Percentiles rank a stretch among this genome's conserved stretches.
phyloP scores from a whole-genome alignment of 2,797 vertebrate genomes.

The Anomalospiza imberbis region DNA sequence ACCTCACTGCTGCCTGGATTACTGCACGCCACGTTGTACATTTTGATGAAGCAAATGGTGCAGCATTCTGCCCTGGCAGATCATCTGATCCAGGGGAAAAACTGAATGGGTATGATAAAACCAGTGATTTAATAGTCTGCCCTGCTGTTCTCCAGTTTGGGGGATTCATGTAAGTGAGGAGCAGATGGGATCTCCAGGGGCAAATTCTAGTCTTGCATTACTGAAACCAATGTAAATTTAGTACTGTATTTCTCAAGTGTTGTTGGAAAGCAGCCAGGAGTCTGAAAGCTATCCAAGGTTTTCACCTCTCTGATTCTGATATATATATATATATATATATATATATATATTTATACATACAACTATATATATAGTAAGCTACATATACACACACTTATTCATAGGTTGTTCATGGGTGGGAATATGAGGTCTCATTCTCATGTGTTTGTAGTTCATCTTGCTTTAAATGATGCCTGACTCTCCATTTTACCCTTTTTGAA shows the following conservation, averaged over 20 bases:
- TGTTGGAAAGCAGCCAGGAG: conserved; percentile 22
- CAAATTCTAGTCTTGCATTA: conserved; percentile 27
- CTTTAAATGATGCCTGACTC: neutral
- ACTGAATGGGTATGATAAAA: conserved; percentile 53
- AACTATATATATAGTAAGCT: neutral
- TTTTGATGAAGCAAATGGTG: conserved; percentile 37
- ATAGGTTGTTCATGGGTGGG: neutral
- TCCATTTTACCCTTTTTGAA: neutral
- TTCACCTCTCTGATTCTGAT: conserved; percentile 38
- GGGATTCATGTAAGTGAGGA: conserved; percentile 59
- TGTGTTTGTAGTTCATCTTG: neutral
- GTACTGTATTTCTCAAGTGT: conserved; percentile 34
- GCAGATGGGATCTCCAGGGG: conserved; percentile 63
- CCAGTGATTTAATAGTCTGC: conserved; percentile 61
- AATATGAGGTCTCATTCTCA: neutral
- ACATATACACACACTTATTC: neutral
- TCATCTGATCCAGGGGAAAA: conserved; percentile 37
- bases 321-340: neutral
- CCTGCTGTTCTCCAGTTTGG: conserved; percentile 55
- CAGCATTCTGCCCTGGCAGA: conserved; percentile 45
- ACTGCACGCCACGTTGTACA: neutral
- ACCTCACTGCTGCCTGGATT: neutral
- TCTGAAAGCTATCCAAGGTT: conserved; percentile 56
- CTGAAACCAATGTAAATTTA: conserved; percentile 62
- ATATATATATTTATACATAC: neutral